Evolutionary conservation across 2,888 invertebrate species (phyloP), one percentile per base, ranked within the genome.

Genomic region (Iselma pallidipennis): DNA sequence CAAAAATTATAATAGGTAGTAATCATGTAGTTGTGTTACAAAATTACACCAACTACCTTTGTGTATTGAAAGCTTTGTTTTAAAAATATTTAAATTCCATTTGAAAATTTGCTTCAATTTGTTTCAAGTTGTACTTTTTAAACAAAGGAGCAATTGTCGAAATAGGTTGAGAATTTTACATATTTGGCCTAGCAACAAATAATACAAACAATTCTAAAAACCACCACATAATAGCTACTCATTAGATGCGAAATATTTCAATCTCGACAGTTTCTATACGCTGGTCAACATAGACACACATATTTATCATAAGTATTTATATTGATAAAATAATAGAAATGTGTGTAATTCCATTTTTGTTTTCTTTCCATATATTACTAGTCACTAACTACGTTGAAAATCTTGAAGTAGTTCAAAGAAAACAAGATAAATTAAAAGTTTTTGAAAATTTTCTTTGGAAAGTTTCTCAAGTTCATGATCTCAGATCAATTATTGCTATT

Each of bases 401-500:
- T 51, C 26, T 14, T 2, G 12, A 4, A 51, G 7, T 29, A 3
- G 2, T 21, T 12, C 10, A 10, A 10, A 21, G 2, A 26, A 16
- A 0, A 6, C n/a, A 19, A 28, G 19, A 12, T 2, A 21, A 49
- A 45, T 31, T 37, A 6, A 12, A 10, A 7, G 5, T 12, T 45
- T 45, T 45, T 10, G 9, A 6, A 12, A 12, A 45, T 33, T 51
- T 33, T 12, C 45, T 60, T 19, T 45, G 21, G 31, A 31, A 55
- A 55, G 49, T 55, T 14, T 33, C 51, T 9, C 14, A 21, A 55
- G 37, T 25, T 19, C 55, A 50, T 50, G 9, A 62, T 16, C 29
- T 52, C 16, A 16, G 33, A 55, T 55, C 62, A 4, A 9, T 58
- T 2, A 45, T 62, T 4, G 33, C 58, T 6, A 21, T 62, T 9